Conservation (phyloP, 2,113 vertebrate species). For the Eleginops maclovinus region DNA sequence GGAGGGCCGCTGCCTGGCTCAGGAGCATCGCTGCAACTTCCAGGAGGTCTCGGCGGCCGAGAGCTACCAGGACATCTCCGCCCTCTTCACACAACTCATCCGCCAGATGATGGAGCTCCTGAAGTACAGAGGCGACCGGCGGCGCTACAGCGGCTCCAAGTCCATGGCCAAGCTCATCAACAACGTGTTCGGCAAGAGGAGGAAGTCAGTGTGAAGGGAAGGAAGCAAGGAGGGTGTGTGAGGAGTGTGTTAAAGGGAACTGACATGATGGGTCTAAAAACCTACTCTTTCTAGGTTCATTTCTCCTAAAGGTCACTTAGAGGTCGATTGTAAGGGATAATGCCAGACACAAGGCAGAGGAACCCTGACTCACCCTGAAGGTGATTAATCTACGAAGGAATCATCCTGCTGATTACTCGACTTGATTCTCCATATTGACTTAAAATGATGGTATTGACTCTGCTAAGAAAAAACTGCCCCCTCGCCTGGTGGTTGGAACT, state of each 20-base stretch:
- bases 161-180: constrained; percentile 86
- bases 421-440: too few species aligned
- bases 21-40: constrained; percentile 81
- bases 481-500: too few species aligned
- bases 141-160: constrained; percentile 84
- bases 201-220: constrained; percentile 81
- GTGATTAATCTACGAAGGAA: too few species aligned
- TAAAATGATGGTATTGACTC: too few species aligned
- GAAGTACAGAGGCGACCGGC: constrained; percentile 77
- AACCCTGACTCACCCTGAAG: too few species aligned
- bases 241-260: constrained; percentile 4
- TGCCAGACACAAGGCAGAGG: too few species aligned
- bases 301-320: too few species aligned
- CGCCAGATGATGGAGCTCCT: constrained; percentile 81
- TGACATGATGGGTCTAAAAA: background rate
- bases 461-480: too few species aligned
- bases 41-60: constrained; percentile 85
- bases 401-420: too few species aligned
- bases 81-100: constrained; percentile 84
- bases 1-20: constrained; percentile 79
- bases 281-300: too few species aligned
- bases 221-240: background rate
- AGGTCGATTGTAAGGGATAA: too few species aligned
- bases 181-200: constrained; percentile 85
- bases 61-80: constrained; percentile 82